Percentiles rank a stretch among this genome's conserved stretches.
Conservation (phyloP, 1,140 invertebrate species). For the Habropoda laboriosa region DNA sequence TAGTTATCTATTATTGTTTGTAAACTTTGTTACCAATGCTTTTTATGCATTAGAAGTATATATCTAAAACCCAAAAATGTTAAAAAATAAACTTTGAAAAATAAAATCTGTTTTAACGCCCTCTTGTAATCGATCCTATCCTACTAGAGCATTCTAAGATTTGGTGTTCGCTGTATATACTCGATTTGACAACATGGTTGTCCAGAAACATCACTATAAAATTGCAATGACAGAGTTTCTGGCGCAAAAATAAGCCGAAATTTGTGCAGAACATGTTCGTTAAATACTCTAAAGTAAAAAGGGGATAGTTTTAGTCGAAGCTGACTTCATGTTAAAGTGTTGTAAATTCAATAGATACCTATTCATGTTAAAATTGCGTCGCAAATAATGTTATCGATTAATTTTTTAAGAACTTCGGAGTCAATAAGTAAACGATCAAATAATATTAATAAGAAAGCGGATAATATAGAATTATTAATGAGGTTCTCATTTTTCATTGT, state of each 20-base stretch:
- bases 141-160: slow-evolving; percentile 34
- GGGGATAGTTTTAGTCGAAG: slow-evolving; percentile 20
- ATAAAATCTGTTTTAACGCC: slow-evolving; percentile 16
- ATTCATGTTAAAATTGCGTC: slow-evolving; percentile 28
- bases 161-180: slow-evolving; percentile 19
- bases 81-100: neutral
- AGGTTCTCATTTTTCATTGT: slow-evolving; percentile 71
- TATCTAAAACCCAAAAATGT: neutral
- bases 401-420: slow-evolving; percentile 69
- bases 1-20: neutral
- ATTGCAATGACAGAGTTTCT: slow-evolving; percentile 21
- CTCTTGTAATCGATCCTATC: slow-evolving; percentile 34
- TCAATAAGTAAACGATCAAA: slow-evolving; percentile 62
- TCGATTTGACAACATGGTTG: slow-evolving; percentile 56
- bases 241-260: slow-evolving; percentile 33
- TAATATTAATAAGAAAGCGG: slow-evolving; percentile 56
- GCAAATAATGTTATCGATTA: slow-evolving; percentile 69
- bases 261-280: slow-evolving; percentile 46
- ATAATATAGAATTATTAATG: slow-evolving; percentile 60
- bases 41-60: too few relatives aligned
- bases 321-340: slow-evolving; percentile 40
- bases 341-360: slow-evolving; percentile 2
- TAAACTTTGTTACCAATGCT: too few relatives aligned
- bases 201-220: slow-evolving; percentile 51
- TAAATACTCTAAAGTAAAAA: slow-evolving; percentile 28